Percentiles rank a stretch among this genome's conserved stretches.
Evolutionary conservation across 2,888 invertebrate species (phyloP).

Genomic region (Agrilus mali): DNA sequence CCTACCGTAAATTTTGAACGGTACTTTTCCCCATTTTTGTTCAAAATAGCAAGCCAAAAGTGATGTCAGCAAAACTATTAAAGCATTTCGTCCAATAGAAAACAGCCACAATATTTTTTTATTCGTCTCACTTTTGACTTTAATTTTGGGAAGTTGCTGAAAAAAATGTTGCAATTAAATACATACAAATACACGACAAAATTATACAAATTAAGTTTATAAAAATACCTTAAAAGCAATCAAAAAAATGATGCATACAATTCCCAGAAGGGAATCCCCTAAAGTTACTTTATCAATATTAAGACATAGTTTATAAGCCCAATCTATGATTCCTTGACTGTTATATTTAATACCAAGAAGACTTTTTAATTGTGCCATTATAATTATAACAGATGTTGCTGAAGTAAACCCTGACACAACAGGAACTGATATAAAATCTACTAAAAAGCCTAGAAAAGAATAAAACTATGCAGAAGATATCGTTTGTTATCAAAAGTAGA

Average conservation of each 20-base stretch:
- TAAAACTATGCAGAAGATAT: too few species aligned
- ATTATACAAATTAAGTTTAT: background rate
- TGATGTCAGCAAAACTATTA: constrained; percentile 56
- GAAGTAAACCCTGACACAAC: constrained; percentile 78
- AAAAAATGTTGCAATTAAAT: constrained; percentile 13
- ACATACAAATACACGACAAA: background rate
- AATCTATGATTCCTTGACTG: constrained; percentile 54
- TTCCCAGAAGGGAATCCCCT: constrained; percentile 53
- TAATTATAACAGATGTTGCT: constrained; percentile 69
- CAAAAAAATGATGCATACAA: constrained; percentile 50
- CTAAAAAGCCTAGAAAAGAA: constrained; percentile 58
- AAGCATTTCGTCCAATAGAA: constrained; percentile 66
- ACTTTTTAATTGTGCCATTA: constrained; percentile 60
- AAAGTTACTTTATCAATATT: constrained; percentile 39
- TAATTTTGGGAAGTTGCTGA: constrained; percentile 52
- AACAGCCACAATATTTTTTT: constrained; percentile 57
- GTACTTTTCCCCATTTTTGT: constrained; percentile 35
- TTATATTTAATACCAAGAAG: constrained; percentile 57
- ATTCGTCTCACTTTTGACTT: constrained; percentile 29
- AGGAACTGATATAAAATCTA: constrained; percentile 72
- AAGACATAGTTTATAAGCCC: constrained; percentile 37
- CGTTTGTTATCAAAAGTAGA: background rate
- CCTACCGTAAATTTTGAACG: constrained; percentile 50
- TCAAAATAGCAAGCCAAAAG: constrained; percentile 43
- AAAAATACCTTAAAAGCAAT: constrained; percentile 51